Conservation (phyloP, 2,113 vertebrate genomes). For the Indicator maculatus region DNA sequence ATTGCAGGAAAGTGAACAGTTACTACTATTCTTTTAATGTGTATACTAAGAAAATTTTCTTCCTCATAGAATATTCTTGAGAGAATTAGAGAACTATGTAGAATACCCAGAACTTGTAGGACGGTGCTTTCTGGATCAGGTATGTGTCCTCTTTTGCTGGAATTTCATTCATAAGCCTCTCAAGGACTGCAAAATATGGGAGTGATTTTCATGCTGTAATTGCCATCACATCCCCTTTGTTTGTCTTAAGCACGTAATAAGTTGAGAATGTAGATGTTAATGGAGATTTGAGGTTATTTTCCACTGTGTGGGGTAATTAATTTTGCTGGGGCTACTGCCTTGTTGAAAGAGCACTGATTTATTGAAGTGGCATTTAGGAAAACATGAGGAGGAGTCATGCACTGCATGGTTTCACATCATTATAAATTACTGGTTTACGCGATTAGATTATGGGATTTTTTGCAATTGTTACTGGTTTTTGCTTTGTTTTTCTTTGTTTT, state of each 20-base stretch:
- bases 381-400: not conserved
- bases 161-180: not conserved
- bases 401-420: not conserved
- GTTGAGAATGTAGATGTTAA: not conserved
- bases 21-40: not conserved
- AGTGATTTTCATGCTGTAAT: not conserved
- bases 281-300: not conserved
- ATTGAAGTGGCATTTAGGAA: not conserved
- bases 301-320: not conserved
- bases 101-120: slow-evolving; percentile 92
- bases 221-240: not conserved
- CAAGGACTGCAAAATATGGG: not conserved
- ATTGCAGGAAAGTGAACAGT: not conserved
- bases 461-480: not conserved
- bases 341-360: not conserved
- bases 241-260: not conserved
- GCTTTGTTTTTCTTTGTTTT: not conserved
- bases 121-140: slow-evolving; percentile 90
- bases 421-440: not conserved
- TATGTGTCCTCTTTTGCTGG: slow-evolving; percentile 55
- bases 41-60: slow-evolving; percentile 2
- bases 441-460: not conserved
- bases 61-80: slow-evolving; percentile 86
- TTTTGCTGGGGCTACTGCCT: not conserved
- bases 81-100: slow-evolving; percentile 89